Conservation (phyloP, 2,113 vertebrate species). For the Oxyura jamaicensis region DNA sequence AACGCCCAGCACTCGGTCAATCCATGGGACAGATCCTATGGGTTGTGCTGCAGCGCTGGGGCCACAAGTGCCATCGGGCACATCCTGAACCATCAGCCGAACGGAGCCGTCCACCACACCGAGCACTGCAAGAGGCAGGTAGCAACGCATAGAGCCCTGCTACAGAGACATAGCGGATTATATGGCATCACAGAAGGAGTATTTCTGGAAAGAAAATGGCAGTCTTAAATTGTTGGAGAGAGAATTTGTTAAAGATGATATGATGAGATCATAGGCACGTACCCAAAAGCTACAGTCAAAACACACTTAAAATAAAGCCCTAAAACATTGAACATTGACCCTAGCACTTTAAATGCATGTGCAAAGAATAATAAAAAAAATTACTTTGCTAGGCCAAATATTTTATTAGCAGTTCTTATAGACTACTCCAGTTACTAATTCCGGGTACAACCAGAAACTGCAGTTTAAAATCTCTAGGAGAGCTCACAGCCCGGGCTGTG, state of each 20-base stretch:
- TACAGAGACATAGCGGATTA: rapidly evolving
- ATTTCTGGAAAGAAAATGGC: not conserved
- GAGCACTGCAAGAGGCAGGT: rapidly evolving
- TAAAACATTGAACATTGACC: not conserved
- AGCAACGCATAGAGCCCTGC: not conserved
- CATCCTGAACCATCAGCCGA: not conserved
- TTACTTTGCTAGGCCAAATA: not conserved
- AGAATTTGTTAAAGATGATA: not conserved
- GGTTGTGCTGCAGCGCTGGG: not conserved
- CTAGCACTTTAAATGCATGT: not conserved
- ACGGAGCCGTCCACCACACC: rapidly evolving
- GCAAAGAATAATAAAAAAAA: not conserved
- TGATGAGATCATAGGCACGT: not conserved
- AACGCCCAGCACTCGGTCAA: not conserved
- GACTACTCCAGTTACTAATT: not conserved
- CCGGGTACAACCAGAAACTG: not conserved
- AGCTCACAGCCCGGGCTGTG: not conserved
- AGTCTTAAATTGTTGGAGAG: not conserved
- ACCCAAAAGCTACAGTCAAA: not conserved
- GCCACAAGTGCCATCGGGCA: not conserved
- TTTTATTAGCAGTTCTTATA: not conserved
- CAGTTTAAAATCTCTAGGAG: not conserved
- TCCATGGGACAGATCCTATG: rapidly evolving
- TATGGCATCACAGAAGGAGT: not conserved
- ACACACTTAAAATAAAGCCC: not conserved